phyloP scores from a whole-genome alignment of 2,113 vertebrate genomes.

The Melanerpes aurifrons region DNA sequence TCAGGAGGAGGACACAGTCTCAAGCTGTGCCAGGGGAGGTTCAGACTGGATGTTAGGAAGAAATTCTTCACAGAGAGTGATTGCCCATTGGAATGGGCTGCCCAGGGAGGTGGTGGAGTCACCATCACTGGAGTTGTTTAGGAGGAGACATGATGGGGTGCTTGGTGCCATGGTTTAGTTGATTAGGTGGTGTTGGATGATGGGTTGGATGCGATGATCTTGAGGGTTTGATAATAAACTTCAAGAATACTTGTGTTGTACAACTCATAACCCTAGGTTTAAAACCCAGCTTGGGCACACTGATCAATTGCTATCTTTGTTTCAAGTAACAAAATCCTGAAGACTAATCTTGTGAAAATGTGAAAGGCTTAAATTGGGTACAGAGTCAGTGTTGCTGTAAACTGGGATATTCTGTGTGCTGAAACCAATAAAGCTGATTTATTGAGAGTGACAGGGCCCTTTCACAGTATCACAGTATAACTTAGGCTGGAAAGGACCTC shows the following conservation, averaged over 20 bases:
- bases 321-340: background rate
- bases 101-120: no score
- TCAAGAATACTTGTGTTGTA: background rate
- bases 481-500: no score
- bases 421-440: background rate
- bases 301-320: background rate
- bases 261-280: background rate
- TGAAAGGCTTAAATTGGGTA: background rate
- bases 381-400: background rate
- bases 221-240: slow-evolving; percentile 53
- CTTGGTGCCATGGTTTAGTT: no score
- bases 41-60: no score
- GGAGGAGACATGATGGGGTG: no score
- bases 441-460: background rate
- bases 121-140: no score
- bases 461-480: no score
- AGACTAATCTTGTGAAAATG: background rate
- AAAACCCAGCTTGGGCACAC: background rate
- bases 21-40: no score
- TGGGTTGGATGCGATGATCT: no score
- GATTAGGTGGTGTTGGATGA: no score
- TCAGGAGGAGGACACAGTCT: background rate
- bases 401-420: background rate
- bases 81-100: no score
- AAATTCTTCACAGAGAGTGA: no score